A percentile compares a stretch with the other conserved stretches of the same genome.
Conservation (phyloP, 2,888 invertebrate species). For the Sisyra terminalis region DNA sequence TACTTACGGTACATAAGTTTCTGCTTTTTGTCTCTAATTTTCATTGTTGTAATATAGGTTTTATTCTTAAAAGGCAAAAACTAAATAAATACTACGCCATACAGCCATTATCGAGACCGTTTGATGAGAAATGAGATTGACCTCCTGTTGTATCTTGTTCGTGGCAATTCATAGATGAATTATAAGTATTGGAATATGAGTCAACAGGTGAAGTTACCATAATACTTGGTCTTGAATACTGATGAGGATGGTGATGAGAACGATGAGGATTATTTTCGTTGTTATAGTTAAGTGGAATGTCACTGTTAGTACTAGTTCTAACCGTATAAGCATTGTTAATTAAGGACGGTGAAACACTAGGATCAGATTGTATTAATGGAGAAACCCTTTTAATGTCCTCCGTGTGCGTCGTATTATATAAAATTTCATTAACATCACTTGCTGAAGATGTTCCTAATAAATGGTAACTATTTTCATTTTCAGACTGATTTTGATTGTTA, state of each 20-base stretch:
- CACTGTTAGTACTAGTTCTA: too few species aligned
- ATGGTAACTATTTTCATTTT: not conserved
- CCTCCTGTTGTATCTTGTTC: too few species aligned
- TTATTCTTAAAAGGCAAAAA: not conserved
- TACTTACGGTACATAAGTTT: too few species aligned
- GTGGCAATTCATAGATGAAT: slow-evolving; percentile 26
- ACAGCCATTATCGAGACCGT: slow-evolving; percentile 41
- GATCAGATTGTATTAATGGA: slow-evolving; percentile 15
- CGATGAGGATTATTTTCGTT: too few species aligned
- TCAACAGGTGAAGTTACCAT: slow-evolving; percentile 33
- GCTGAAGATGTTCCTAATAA: slow-evolving; percentile 7
- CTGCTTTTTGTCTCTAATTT: too few species aligned
- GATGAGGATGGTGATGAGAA: too few species aligned
- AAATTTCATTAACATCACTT: slow-evolving; percentile 6
- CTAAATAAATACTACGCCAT: slow-evolving; percentile 31
- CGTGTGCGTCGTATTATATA: slow-evolving; percentile 13
- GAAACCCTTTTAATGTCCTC: slow-evolving; percentile 21
- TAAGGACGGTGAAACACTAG: too few species aligned
- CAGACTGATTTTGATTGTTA: slow-evolving; percentile 2
- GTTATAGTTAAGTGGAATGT: too few species aligned
- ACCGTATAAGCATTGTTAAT: too few species aligned
- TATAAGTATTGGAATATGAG: slow-evolving; percentile 25
- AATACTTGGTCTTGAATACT: slow-evolving; percentile 21
- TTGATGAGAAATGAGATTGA: slow-evolving; percentile 5
- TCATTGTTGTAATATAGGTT: too few species aligned